Evolutionary conservation across 2,888 invertebrate species (phyloP).

Genomic region (Clunio marinus): DNA sequence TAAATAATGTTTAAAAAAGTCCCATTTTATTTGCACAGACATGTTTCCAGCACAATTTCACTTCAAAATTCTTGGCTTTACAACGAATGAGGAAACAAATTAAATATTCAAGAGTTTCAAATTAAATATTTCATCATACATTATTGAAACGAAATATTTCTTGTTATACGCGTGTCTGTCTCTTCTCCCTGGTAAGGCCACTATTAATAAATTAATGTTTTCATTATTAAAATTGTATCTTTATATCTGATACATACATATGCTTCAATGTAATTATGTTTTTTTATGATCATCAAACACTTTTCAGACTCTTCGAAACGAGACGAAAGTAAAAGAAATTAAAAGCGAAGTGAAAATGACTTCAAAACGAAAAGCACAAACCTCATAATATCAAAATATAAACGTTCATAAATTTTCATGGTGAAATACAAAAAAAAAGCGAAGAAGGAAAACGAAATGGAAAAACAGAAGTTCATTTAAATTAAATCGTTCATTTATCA

Average conservation of each 20-base stretch:
- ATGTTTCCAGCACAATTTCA: too few species aligned
- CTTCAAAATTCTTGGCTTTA: too few species aligned
- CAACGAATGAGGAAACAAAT: too few species aligned
- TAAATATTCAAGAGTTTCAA: conserved; percentile 38
- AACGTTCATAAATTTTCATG: conserved; percentile 14
- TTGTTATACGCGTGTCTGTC: background rate
- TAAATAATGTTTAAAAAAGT: too few species aligned
- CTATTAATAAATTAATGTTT: conserved; percentile 39
- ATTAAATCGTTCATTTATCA: conserved; percentile 40
- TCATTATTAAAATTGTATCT: conserved; percentile 26
- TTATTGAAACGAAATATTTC: background rate
- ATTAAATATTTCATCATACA: conserved; percentile 36
- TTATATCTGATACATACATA: conserved; percentile 18
- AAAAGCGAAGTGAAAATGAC: conserved; percentile 15
- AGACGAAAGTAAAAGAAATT: background rate
- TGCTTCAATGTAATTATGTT: conserved; percentile 17
- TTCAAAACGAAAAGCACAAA: background rate
- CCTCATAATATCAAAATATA: background rate
- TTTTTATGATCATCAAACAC: conserved; percentile 32
- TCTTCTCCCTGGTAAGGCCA: background rate
- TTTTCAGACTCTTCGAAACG: conserved; percentile 11
- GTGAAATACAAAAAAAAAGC: background rate
- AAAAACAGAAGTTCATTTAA: conserved; percentile 39
- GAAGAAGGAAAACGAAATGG: conserved; percentile 22
- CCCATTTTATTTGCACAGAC: too few species aligned